Evolutionary conservation across 1,140 invertebrate genomes (phyloP), one percentile per base, ranked within the genome.

Genomic region (Calliphora vicina): DNA sequence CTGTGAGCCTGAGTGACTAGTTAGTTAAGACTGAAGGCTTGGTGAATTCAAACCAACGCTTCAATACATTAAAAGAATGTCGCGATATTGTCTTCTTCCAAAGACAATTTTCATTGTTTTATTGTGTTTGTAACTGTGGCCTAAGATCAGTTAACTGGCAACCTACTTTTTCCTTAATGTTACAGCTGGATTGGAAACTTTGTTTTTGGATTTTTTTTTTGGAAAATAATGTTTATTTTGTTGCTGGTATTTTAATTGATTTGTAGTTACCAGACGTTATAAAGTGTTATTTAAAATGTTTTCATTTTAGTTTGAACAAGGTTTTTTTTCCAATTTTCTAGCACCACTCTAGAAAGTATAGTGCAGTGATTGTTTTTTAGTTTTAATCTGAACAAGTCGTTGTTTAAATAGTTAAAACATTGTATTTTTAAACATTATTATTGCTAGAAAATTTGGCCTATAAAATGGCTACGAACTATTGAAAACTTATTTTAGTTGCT

Each of bases 201-300:
- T n/a, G n/a, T n/a, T n/a, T n/a, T n/a, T n/a, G n/a, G n/a, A n/a
- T n/a, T n/a, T n/a, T n/a, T n/a, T n/a, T n/a, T n/a, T n/a, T n/a
- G n/a, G n/a, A n/a, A n/a, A n/a, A n/a, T n/a, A n/a, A n/a, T n/a
- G 13, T 73, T 73, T 74, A 13, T 74, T 74, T 74, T 29, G 26
- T 35, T 74, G n/a, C n/a, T 23, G 74, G 35, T 78, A 78, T 78
- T 78, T 78, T 78, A 78, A 78, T 78, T 78, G 74, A 78, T 78
- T 78, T 78, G 74, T 78, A 78, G 74, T 78, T 78, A 78, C 35
- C 74, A 78, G 74, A 78, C 74, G 23, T 45, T 78, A 78, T 43
- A 78, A 78, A 78, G 74, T 78, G 74, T 78, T 78, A 78, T 78
- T 78, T 78, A 23, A 78, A 78, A 78, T 78, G 74, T 78, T 78